Conservation (phyloP, 1,140 invertebrate species). For the Calliphora vicina region DNA sequence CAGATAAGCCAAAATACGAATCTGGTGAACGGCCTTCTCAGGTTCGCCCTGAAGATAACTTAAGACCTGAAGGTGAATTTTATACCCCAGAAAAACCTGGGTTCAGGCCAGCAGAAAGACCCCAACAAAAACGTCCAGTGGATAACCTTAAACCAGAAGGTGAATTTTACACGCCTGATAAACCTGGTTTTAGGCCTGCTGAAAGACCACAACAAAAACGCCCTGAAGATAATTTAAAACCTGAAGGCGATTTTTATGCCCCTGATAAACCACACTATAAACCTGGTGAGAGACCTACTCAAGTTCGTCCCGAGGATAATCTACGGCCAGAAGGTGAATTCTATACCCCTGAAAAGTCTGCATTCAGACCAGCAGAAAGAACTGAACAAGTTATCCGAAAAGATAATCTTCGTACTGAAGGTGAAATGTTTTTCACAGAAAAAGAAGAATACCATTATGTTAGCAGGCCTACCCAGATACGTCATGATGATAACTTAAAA, state of each 20-base stretch:
- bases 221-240: constrained; percentile 38
- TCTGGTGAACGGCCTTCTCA: constrained; percentile 63
- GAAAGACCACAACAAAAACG: constrained; percentile 66
- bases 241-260: constrained; percentile 71
- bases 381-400: constrained; percentile 66
- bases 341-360: constrained; percentile 56
- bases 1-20: constrained; percentile 55
- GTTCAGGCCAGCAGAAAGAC: constrained; percentile 58
- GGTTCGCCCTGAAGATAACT: constrained; percentile 65
- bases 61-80: constrained; percentile 69
- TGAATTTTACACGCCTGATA: constrained; percentile 64
- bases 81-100: constrained; percentile 54
- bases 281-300: constrained; percentile 62
- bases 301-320: constrained; percentile 65
- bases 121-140: constrained; percentile 44
- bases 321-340: constrained; percentile 66
- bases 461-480: constrained; percentile 63
- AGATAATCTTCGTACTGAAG: constrained; percentile 71
- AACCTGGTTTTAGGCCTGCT: constrained; percentile 62
- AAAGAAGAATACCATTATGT: constrained; percentile 54
- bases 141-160: constrained; percentile 71
- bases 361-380: constrained; percentile 58
- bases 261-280: constrained; percentile 61
- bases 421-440: constrained; percentile 68
- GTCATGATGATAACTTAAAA: constrained; percentile 68